Percentiles rank a stretch among this genome's conserved stretches.
These are phyloP conservation scores for Erythrolamprus reginae DNA, from an alignment of 2,113 vertebrate genomes.

Conservation along the genomic window DNA sequence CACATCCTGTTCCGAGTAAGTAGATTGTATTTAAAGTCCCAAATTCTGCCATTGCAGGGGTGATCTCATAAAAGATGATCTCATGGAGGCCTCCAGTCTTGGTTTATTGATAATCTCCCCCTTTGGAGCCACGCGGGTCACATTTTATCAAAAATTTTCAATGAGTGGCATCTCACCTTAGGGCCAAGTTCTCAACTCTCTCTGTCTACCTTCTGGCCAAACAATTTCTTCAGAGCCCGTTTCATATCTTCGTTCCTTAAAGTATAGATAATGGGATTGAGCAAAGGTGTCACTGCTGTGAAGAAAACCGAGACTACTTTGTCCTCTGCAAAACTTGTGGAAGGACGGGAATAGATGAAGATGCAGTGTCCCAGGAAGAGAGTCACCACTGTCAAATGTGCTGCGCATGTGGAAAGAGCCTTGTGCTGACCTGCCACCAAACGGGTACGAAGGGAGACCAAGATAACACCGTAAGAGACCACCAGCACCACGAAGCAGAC, in stretches of 20 bases:
- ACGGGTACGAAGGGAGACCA: slow-evolving; percentile 49
- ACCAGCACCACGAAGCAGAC: slow-evolving; percentile 55
- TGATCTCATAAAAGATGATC: not conserved
- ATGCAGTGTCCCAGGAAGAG: slow-evolving; percentile 60
- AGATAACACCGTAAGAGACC: slow-evolving; percentile 55
- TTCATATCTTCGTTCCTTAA: slow-evolving; percentile 64
- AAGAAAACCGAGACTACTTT: slow-evolving; percentile 63
- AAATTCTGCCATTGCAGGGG: not conserved
- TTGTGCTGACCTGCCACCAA: slow-evolving; percentile 47
- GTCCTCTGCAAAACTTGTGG: slow-evolving; percentile 55
- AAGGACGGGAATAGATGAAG: slow-evolving; percentile 61
- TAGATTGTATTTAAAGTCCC: not conserved
- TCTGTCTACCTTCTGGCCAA: not conserved
- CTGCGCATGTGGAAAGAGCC: slow-evolving; percentile 60
- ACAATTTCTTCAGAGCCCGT: slow-evolving; percentile 51
- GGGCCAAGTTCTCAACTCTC: not conserved
- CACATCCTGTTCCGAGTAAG: not conserved
- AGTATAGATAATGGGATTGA: slow-evolving; percentile 64
- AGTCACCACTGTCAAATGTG: slow-evolving; percentile 55
- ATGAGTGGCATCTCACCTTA: not conserved
- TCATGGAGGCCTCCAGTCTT: not conserved
- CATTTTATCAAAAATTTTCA: not conserved
- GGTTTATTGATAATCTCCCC: not conserved
- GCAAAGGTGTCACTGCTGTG: slow-evolving; percentile 51
- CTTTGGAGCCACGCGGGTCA: not conserved